Evolutionary conservation across 2,797 vertebrate species (phyloP), one percentile per base, ranked within the genome.

Genomic region (Lemur catta): DNA sequence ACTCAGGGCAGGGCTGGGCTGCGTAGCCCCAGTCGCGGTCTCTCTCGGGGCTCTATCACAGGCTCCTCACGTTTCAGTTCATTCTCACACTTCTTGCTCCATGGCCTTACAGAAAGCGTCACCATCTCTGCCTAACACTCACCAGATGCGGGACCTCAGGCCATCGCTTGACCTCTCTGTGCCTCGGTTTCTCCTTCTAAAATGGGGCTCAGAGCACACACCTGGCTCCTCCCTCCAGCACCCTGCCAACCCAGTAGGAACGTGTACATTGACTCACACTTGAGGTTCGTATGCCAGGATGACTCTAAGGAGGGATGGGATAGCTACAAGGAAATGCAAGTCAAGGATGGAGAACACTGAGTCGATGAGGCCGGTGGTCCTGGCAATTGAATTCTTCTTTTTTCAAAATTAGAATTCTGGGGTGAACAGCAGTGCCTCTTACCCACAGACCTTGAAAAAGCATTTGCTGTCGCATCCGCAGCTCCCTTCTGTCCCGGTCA

Each of bases 401-500:
- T 52, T 87, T 65, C 33, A 6, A 10, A 90, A 93, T 76, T 72
- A 92, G 89, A 82, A 94, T 89, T 97, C 90, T 33, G 59, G 38
- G 71, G 69, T 30, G 65, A 52, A 26, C 0, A 67, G 43, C 74
- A 75, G 63, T 35, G 48, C 63, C 43, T 82, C 93, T 43, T 12
- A 72, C 0, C 17, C 94, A 92, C 63, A 89, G 79, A 96, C 93
- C 89, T 94, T 91, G 92, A 89, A 65, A 81, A 84, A 46, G 88
- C 92, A 88, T 85, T 91, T 95, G 67, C 50, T n/a, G 78, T 63
- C 3, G 1, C 2, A 4, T 59, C 86, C 24, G 1, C 33, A 74
- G 75, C 89, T 81, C 97, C 98, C 97, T 95, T 97, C 94, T 97
- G 98, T 98, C 97, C 96, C 95, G 84, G 96, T 98, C 98, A 98